Percentiles rank a stretch among this genome's conserved stretches.
Conservation (phyloP, 1,140 invertebrate species). For the Drosophila sulfurigaster region DNA sequence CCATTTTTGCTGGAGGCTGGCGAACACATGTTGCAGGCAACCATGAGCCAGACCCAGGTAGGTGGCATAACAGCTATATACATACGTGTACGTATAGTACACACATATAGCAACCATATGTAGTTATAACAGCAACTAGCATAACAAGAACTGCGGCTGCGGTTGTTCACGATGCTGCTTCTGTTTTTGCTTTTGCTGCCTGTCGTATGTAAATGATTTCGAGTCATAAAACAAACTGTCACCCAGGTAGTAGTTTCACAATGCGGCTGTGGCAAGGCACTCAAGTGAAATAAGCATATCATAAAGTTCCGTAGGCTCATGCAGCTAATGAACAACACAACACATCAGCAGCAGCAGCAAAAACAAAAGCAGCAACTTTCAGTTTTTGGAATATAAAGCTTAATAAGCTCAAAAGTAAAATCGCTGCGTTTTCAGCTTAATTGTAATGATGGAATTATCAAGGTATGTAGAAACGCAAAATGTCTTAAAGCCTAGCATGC, state of each 20-base stretch:
- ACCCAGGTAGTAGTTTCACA: slow-evolving; percentile 47
- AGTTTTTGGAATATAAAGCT: slow-evolving; percentile 14
- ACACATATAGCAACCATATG: not conserved
- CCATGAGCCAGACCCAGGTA: not conserved
- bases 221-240: slow-evolving; percentile 64
- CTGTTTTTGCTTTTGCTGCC: not conserved
- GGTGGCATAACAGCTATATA: not conserved
- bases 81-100: not conserved
- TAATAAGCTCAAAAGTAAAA: slow-evolving; percentile 29
- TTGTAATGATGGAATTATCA: not conserved
- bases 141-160: slow-evolving; percentile 16
- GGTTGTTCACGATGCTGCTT: slow-evolving; percentile 8
- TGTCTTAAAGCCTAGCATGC: no score
- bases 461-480: no score
- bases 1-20: not conserved
- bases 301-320: slow-evolving; percentile 50
- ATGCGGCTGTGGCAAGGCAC: slow-evolving; percentile 42
- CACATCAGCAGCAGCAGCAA: not conserved
- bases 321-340: slow-evolving; percentile 53
- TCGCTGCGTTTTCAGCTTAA: not conserved
- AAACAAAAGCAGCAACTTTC: not conserved
- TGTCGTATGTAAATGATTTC: slow-evolving; percentile 59
- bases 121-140: slow-evolving; percentile 5
- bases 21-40: slow-evolving; percentile 8
- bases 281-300: slow-evolving; percentile 62